Base-by-base conservation (phyloP, 1,140 invertebrate species). In the Sipha flava region DNA sequence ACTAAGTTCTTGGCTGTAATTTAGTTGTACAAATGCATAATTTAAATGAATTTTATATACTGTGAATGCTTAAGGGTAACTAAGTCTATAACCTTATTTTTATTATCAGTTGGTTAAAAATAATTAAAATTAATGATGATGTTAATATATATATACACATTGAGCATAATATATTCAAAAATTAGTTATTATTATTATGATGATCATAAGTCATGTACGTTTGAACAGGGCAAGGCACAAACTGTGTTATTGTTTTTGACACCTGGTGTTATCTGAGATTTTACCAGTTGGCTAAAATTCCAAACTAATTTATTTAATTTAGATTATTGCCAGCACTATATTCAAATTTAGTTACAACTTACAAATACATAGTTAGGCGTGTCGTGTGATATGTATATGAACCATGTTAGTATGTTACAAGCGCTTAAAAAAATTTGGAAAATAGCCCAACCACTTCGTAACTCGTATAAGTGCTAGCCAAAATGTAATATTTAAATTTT, bases 211-310 rank as follows among this genome's bases (percentile, higher is more conserved):
- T 43, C 12, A 26, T 43, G 43, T 66, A 66, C 12, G 37, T 43
- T 12, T 66, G 21, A 66, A 43, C 64, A 37, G 3, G 12, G 18
- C 59, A 31, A 62, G 18, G 7, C n/a, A 34, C 21, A 23, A 18
- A n/a, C 34, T 23, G 64, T 66, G 62, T 66, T 66, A 66, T 66
- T 66, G 64, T 66, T 66, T 43, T 26, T 66, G 37, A 66, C 64
- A 66, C 37, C 64, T 66, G 64, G 21, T 43, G 21, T 66, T 66
- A 66, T 43, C 37, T 21, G 64, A 66, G 64, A 66, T 66, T 66
- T 66, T 43, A 26, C 37, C 6, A 40, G 37, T 66, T 66, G 12
- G 37, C 64, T 21, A 66, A 66, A 40, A 43, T 66, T 66, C 1
- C 34, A 66, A 14, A 66, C 64, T 66, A 66, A 66, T 66, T 66